A percentile compares a stretch with the other conserved stretches of the same genome.
These are phyloP conservation scores for Eciton burchellii DNA, from an alignment of 1,140 invertebrate genomes.

Conservation along the genomic window DNA sequence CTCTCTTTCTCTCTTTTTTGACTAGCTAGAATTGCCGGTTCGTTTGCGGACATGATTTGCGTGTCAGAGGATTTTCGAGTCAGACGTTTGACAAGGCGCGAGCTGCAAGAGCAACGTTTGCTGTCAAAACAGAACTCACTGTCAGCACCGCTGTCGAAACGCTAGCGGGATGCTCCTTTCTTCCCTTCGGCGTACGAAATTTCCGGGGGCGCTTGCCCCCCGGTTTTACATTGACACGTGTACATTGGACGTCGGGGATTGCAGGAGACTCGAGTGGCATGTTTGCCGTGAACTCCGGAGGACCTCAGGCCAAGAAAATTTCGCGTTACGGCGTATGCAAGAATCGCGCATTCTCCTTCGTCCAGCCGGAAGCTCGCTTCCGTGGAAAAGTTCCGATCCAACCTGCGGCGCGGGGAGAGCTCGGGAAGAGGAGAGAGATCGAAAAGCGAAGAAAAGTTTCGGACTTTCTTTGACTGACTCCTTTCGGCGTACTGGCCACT, in stretches of 20 bases:
- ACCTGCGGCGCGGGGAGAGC: not conserved
- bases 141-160: not conserved
- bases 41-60: not conserved
- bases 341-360: conserved; percentile 7
- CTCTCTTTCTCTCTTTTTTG: conserved; percentile 7
- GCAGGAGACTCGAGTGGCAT: conserved; percentile 43
- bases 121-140: too few relatives aligned
- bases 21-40: conserved; percentile 9
- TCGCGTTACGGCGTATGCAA: conserved; percentile 36
- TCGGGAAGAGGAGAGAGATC: not conserved
- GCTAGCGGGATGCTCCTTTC: not conserved
- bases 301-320: conserved; percentile 41
- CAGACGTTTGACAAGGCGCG: not conserved
- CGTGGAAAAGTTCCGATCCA: not conserved
- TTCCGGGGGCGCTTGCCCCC: not conserved
- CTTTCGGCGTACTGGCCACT: not conserved
- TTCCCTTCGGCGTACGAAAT: conserved; percentile 38
- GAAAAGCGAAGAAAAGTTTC: not conserved
- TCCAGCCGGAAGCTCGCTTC: conserved; percentile 2
- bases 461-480: not conserved
- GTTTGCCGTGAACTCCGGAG: conserved; percentile 34
- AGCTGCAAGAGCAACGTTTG: not conserved
- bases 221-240: conserved; percentile 19
- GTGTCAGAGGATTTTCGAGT: conserved; percentile 2
- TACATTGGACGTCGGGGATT: conserved; percentile 30